A percentile compares a stretch with the other conserved stretches of the same genome.
Conservation (phyloP, 1,140 invertebrate genomes). For the Globodera ellingtonae region DNA sequence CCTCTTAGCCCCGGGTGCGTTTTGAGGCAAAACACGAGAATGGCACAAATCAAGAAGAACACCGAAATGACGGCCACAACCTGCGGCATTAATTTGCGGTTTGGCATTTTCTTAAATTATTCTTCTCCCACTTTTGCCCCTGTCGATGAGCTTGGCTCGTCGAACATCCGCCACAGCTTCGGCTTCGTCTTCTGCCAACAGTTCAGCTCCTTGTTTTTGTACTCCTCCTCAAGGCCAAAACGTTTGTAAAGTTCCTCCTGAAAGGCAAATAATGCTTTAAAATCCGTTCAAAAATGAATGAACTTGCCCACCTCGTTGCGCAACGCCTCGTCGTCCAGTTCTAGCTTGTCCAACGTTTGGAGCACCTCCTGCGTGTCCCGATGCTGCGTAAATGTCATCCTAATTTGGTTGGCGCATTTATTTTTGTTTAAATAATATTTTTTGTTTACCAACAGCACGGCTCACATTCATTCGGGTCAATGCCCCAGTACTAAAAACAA, state of each 20-base stretch:
- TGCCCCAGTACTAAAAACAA: constrained; percentile 84
- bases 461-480: constrained; percentile 88
- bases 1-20: constrained; percentile 82
- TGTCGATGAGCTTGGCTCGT: constrained; percentile 84
- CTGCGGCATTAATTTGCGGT: constrained; percentile 71
- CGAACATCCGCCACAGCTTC: constrained; percentile 84
- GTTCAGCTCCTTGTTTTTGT: constrained; percentile 58
- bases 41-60: constrained; percentile 97
- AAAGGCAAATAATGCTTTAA: background rate
- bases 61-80: constrained; percentile 92
- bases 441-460: constrained; percentile 81
- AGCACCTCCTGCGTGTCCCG: constrained; percentile 75
- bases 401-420: background rate
- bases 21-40: constrained; percentile 92
- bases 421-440: background rate
- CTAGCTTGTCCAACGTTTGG: constrained; percentile 55
- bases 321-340: constrained; percentile 63
- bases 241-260: constrained; percentile 57
- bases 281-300: constrained; percentile 7
- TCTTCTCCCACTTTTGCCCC: constrained; percentile 75
- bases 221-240: constrained; percentile 65
- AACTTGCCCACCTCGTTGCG: constrained; percentile 43
- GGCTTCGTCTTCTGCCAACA: constrained; percentile 72
- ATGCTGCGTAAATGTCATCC: constrained; percentile 82
- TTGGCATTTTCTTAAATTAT: background rate